Conservation (phyloP, 2,113 vertebrate species). For the Pachyramphus minor region DNA sequence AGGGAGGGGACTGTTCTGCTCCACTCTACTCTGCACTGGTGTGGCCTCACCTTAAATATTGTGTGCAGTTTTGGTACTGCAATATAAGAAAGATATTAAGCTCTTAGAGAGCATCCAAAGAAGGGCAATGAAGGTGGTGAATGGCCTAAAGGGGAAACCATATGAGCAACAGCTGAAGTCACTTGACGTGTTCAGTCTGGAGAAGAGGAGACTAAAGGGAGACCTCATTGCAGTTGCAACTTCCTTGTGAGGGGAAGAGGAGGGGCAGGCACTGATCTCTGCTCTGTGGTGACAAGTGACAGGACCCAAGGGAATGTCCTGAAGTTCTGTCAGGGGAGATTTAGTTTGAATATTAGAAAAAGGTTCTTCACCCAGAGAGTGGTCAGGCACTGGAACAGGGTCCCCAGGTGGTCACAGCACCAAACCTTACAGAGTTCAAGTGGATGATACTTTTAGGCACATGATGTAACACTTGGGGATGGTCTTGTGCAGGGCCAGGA, state of each 20-base stretch:
- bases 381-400: not conserved
- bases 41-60: not conserved
- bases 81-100: not conserved
- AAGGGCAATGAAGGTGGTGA: not conserved
- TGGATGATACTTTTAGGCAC: not conserved
- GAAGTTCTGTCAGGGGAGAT: not conserved
- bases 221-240: not conserved
- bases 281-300: not conserved
- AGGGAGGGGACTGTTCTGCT: not conserved
- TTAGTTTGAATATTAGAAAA: not conserved
- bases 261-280: not conserved
- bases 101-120: not conserved
- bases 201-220: not conserved
- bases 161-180: not conserved
- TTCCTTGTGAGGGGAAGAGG: not conserved
- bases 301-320: not conserved
- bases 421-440: not conserved
- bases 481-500: not conserved
- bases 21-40: not conserved
- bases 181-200: not conserved
- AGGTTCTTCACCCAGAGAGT: not conserved
- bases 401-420: not conserved
- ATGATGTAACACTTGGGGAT: not conserved
- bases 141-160: not conserved
- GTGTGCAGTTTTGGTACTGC: not conserved